Evolutionary conservation across 2,888 invertebrate genomes (phyloP).

Genomic region (Ctenicera cuprea): DNA sequence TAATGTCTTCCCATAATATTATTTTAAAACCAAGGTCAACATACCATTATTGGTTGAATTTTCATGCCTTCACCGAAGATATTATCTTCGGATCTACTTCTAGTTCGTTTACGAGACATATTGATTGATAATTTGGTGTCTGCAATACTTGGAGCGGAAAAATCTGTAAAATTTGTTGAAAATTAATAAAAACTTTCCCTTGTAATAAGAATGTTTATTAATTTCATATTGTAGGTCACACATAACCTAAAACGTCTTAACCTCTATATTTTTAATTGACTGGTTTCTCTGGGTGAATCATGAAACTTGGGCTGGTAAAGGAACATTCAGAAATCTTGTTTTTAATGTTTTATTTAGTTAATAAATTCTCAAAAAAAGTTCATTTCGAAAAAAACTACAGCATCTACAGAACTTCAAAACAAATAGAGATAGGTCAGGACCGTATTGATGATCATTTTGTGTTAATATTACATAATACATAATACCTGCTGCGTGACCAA

Average conservation of each 20-base stretch:
- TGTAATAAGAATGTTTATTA: not conserved
- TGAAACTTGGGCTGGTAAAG: no score
- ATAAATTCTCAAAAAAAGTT: not conserved
- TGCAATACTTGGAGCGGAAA: constrained; percentile 35
- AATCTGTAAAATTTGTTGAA: constrained; percentile 35
- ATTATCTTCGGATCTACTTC: constrained; percentile 69
- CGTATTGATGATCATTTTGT: not conserved
- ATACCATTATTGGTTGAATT: constrained; percentile 49
- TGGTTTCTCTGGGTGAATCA: no score
- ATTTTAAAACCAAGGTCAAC: constrained; percentile 1
- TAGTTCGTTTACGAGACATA: constrained; percentile 71
- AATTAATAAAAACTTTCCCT: not conserved
- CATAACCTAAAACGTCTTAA: constrained; percentile 13
- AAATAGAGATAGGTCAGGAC: constrained; percentile 19
- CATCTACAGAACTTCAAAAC: constrained; percentile 6
- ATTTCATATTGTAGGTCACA: not conserved
- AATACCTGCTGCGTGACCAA: not conserved
- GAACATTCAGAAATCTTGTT: no score
- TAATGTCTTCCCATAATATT: no score
- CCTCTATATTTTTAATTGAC: no score
- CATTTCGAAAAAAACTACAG: not conserved
- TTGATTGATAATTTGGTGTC: constrained; percentile 43
- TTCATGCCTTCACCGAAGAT: constrained; percentile 32
- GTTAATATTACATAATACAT: not conserved
- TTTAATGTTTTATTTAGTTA: no score